These are phyloP conservation scores for Ptychoptera contaminata DNA, from an alignment of 2,888 invertebrate genomes.

Conservation along the genomic window DNA sequence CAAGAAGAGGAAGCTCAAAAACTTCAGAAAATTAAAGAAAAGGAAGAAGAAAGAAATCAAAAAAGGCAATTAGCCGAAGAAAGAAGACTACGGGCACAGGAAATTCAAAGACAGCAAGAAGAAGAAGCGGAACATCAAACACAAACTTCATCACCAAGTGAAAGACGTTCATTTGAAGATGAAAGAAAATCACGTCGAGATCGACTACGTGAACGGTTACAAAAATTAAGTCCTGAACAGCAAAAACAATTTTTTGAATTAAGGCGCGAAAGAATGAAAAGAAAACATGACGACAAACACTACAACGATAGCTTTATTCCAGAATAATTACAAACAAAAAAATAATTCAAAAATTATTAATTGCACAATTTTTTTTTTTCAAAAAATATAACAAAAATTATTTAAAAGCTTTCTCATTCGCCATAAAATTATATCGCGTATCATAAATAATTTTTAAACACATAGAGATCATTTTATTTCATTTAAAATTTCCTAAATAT, in stretches of 20 bases:
- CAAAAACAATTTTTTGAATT: constrained; percentile 21
- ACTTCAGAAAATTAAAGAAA: not conserved
- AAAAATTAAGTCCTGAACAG: constrained; percentile 21
- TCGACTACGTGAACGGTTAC: constrained; percentile 19
- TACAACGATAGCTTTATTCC: constrained; percentile 13
- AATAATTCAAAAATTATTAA: too few relatives aligned
- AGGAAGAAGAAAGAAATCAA: not conserved
- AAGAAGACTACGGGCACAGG: not conserved
- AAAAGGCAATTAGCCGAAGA: not conserved
- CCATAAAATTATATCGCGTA: too few relatives aligned
- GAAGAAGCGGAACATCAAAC: constrained; percentile 9
- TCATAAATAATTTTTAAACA: too few relatives aligned
- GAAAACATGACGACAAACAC: constrained; percentile 4
- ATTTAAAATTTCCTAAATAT: too few relatives aligned
- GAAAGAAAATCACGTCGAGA: constrained; percentile 4
- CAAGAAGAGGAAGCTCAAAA: constrained; percentile 8
- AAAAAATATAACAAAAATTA: too few relatives aligned
- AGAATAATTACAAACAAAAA: constrained; percentile 8
- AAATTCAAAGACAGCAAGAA: constrained; percentile 8
- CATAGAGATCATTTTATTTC: too few relatives aligned
- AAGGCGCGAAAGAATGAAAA: constrained; percentile 19
- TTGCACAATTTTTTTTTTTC: too few relatives aligned
- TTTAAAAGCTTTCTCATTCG: too few relatives aligned
- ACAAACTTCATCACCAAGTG: constrained; percentile 4
- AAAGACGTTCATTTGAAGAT: constrained; percentile 1